Conservation (phyloP, 2,113 vertebrate genomes). For the Phalacrocorax aristotelis region DNA sequence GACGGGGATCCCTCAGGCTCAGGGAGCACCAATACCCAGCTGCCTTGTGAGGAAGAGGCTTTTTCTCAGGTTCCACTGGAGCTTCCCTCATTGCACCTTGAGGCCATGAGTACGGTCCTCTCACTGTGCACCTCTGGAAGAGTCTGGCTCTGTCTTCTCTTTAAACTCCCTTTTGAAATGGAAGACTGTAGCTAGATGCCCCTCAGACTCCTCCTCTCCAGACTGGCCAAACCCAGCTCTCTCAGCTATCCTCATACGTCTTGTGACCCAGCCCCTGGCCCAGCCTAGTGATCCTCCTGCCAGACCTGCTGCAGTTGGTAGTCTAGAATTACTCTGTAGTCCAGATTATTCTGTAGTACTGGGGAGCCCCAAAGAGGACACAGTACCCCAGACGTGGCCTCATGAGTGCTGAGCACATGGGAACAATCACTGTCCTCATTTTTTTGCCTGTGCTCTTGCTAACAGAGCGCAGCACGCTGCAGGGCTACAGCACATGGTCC, state of each 20-base stretch:
- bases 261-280: background rate
- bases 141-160: background rate
- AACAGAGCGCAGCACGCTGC: background rate
- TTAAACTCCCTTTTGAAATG: background rate
- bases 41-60: background rate
- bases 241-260: background rate
- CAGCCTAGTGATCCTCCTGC: background rate
- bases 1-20: background rate
- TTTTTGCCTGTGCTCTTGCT: background rate
- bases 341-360: background rate
- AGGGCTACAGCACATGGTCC: background rate
- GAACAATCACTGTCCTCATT: background rate
- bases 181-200: background rate
- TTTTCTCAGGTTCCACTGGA: background rate
- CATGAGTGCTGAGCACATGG: fast-evolving
- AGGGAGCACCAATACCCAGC: background rate
- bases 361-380: background rate
- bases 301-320: background rate
- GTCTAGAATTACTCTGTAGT: no score
- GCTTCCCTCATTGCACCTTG: background rate
- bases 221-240: background rate
- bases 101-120: fast-evolving
- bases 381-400: background rate
- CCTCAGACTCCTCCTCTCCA: background rate
- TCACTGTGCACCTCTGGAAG: background rate